A percentile compares a stretch with the other conserved stretches of the same genome.
Evolutionary conservation across 2,797 vertebrate genomes (phyloP).

Genomic region (Malurus splendens): DNA sequence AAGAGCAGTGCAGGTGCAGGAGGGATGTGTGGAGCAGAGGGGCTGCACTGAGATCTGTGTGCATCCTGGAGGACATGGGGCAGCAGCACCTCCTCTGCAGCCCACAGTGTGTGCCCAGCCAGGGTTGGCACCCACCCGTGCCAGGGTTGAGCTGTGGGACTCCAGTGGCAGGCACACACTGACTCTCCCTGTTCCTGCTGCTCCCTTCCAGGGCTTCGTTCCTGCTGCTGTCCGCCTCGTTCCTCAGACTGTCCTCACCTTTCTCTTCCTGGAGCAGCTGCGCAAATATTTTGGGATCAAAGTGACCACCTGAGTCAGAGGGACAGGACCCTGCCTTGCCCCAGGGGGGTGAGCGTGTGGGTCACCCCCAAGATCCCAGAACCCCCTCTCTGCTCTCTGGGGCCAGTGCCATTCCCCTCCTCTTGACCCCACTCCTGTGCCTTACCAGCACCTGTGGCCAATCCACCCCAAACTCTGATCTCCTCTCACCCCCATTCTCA

Average conservation of each 20-base stretch:
- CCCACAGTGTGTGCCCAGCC: rapidly evolving
- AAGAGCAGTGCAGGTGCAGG: neutral
- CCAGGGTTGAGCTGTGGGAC: neutral
- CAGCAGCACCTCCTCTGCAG: neutral
- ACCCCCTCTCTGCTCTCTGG: neutral
- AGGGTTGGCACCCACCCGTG: neutral
- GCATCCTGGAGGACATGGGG: rapidly evolving
- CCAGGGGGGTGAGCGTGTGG: neutral
- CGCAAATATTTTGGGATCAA: slow-evolving; percentile 87
- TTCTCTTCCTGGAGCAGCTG: slow-evolving; percentile 93
- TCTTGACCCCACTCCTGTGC: neutral
- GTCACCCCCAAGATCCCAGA: neutral
- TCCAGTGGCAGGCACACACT: rapidly evolving
- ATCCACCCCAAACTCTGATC: neutral
- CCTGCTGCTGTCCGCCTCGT: slow-evolving; percentile 90
- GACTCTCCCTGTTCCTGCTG: neutral
- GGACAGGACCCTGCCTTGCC: neutral
- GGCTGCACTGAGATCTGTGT: neutral
- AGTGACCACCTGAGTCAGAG: slow-evolving; percentile 74
- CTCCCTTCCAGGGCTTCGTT: slow-evolving; percentile 82
- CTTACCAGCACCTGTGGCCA: slow-evolving; percentile 5
- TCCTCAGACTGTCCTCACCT: slow-evolving; percentile 93
- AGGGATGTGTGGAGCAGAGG: neutral
- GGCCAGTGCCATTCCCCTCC: neutral
- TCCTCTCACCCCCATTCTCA: neutral